Conservation (phyloP, 2,797 vertebrate species). For the Sebastiscus tertius region DNA sequence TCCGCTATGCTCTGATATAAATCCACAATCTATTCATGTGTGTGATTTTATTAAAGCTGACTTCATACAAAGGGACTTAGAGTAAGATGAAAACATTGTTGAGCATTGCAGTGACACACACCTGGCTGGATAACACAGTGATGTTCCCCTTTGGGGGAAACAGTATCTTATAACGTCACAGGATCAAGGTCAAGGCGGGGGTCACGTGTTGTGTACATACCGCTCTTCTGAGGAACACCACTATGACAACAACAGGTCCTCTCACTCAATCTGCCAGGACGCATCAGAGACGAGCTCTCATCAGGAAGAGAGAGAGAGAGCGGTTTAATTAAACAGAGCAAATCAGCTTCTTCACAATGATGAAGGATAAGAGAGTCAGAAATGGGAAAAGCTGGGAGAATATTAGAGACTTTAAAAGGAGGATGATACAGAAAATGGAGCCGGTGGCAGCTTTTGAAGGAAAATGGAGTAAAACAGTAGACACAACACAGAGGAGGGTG, state of each 20-base stretch:
- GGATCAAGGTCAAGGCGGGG: conserved; percentile 68
- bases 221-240: conserved; percentile 26
- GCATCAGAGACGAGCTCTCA: conserved; percentile 66
- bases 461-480: conserved; percentile 8
- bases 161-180: conserved; percentile 38
- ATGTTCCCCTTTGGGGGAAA: conserved; percentile 36
- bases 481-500: conserved; percentile 21
- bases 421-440: conserved; percentile 1
- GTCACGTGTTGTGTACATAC: conserved; percentile 33
- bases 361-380: conserved; percentile 59
- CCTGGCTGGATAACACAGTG: conserved; percentile 47
- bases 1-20: conserved; percentile 28
- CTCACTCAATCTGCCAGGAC: conserved; percentile 46
- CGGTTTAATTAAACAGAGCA: conserved; percentile 78
- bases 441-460: neutral
- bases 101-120: conserved; percentile 18
- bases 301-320: conserved; percentile 47
- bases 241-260: conserved; percentile 64
- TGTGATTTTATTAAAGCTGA: conserved; percentile 40
- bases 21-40: conserved; percentile 43
- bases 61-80: conserved; percentile 40
- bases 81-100: conserved; percentile 44
- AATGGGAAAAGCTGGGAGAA: conserved; percentile 15
- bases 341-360: conserved; percentile 57
- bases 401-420: conserved; percentile 40